Evolutionary conservation across 2,797 vertebrate genomes (phyloP).

Genomic region (Protosalanx chinensis): DNA sequence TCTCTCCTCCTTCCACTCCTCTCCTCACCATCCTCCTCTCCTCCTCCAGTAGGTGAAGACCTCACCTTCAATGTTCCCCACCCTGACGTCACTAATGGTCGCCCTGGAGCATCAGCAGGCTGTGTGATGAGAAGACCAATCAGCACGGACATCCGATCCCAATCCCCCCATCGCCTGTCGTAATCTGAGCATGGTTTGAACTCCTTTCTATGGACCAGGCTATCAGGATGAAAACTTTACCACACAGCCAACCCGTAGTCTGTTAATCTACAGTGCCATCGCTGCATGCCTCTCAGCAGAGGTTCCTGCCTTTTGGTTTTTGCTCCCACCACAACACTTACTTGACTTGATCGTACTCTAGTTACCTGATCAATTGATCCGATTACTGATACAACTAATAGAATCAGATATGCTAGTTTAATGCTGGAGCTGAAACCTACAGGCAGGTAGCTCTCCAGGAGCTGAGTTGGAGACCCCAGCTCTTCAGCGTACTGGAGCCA

Average conservation of each 20-base stretch:
- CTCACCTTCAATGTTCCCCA: slow-evolving; percentile 32
- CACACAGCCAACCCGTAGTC: not conserved
- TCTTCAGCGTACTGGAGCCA: too few species aligned
- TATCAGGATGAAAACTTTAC: not conserved
- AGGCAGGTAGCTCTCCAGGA: too few species aligned
- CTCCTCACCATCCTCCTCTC: not conserved
- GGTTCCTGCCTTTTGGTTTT: too few species aligned
- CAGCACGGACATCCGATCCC: slow-evolving; percentile 15
- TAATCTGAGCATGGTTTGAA: slow-evolving; percentile 28
- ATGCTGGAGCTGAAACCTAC: too few species aligned
- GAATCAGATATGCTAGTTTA: too few species aligned
- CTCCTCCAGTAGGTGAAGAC: not conserved
- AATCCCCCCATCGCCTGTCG: slow-evolving; percentile 35
- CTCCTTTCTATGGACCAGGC: slow-evolving; percentile 6
- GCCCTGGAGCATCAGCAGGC: slow-evolving; percentile 21
- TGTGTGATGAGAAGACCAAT: slow-evolving; percentile 29
- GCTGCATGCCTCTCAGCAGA: too few species aligned
- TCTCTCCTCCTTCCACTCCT: not conserved
- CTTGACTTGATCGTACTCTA: too few species aligned
- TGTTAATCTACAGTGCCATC: not conserved
- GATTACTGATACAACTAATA: too few species aligned
- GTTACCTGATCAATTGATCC: too few species aligned
- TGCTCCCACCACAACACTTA: too few species aligned
- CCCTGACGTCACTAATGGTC: slow-evolving; percentile 27
- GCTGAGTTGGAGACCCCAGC: too few species aligned